Evolutionary conservation across 2,113 vertebrate genomes (phyloP).

Genomic region (Phodopus roborovskii): DNA sequence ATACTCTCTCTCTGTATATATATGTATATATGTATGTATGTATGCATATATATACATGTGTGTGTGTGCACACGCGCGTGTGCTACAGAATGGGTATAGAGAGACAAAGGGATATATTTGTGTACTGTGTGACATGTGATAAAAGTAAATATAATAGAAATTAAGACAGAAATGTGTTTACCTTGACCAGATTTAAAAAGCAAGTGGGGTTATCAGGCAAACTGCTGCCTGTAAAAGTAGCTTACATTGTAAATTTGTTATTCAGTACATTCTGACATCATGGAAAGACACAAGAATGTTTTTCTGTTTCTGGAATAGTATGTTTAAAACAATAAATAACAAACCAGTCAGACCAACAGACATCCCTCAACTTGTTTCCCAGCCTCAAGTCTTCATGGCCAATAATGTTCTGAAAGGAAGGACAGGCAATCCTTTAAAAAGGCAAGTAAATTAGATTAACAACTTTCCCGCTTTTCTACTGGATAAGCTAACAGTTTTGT

Average conservation of each 20-base stretch:
- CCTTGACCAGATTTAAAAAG: background rate
- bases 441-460: background rate
- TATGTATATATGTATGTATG: background rate
- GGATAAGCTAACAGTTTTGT: background rate
- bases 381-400: background rate
- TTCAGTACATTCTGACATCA: background rate
- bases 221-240: background rate
- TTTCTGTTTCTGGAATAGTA: background rate
- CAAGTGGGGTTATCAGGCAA: background rate
- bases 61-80: no score
- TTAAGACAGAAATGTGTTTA: background rate
- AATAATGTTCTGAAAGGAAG: background rate
- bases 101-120: background rate
- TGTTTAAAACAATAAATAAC: background rate
- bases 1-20: no score
- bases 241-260: background rate
- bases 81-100: background rate
- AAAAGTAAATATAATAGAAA: background rate
- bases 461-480: background rate
- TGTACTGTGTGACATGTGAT: background rate
- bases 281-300: background rate
- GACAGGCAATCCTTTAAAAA: background rate
- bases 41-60: no score
- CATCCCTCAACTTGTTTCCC: background rate
- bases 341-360: background rate